Evolutionary conservation across 2,797 vertebrate genomes (phyloP).

Genomic region (Ispidina picta): DNA sequence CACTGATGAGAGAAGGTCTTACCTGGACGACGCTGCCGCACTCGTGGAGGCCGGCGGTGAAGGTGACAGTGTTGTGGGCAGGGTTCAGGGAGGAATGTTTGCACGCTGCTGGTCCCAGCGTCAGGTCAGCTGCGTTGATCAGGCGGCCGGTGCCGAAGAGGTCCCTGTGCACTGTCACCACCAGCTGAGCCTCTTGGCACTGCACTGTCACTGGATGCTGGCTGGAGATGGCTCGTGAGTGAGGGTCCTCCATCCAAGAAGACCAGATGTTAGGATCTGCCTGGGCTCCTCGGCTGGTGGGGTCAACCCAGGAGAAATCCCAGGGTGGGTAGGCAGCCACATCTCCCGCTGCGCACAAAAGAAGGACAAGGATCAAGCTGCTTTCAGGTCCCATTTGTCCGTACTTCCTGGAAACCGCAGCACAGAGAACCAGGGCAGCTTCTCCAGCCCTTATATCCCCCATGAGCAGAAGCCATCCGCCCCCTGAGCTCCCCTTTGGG

Average conservation of each 20-base stretch:
- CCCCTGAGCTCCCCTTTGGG: not conserved
- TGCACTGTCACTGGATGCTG: slow-evolving; percentile 24
- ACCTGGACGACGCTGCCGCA: slow-evolving; percentile 74
- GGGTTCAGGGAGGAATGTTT: not conserved
- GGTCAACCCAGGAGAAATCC: not conserved
- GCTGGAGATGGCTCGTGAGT: not conserved
- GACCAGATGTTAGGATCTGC: not conserved
- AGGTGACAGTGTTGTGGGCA: not conserved
- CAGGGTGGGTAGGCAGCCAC: slow-evolving; percentile 11
- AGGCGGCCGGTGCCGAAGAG: slow-evolving; percentile 71
- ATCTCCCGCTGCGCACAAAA: fast-evolving
- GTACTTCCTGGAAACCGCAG: not conserved
- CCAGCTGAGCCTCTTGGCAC: slow-evolving; percentile 73
- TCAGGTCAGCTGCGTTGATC: slow-evolving; percentile 48
- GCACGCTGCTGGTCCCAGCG: slow-evolving; percentile 59
- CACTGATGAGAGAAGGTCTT: not conserved
- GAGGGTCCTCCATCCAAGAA: not conserved
- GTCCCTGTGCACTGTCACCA: slow-evolving; percentile 67
- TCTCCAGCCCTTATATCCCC: slow-evolving; percentile 6
- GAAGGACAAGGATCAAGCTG: not conserved
- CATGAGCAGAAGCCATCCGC: not conserved
- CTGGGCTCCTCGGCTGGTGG: fast-evolving
- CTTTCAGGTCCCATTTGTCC: not conserved
- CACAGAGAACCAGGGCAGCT: not conserved
- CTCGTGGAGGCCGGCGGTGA: slow-evolving; percentile 65